Evolutionary conservation across 1,140 invertebrate genomes (phyloP).

Genomic region (Panonychus citri): DNA sequence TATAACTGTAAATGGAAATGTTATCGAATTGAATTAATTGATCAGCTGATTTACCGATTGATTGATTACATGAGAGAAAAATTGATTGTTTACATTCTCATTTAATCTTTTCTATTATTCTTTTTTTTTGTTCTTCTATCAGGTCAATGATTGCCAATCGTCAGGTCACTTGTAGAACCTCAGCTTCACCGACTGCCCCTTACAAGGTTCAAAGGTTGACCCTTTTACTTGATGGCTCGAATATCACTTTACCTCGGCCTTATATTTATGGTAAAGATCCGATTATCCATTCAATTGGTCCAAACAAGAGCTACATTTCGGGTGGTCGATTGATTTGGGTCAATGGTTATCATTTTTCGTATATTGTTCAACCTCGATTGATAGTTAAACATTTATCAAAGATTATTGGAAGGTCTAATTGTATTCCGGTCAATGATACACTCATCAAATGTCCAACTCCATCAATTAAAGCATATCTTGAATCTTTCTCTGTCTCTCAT

Average conservation of each 20-base stretch:
- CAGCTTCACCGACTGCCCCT: neutral
- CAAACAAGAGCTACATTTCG: constrained; percentile 30
- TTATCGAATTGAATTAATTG: too few species aligned
- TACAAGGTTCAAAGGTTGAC: constrained; percentile 28
- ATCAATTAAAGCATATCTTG: constrained; percentile 27
- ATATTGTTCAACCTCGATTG: constrained; percentile 72
- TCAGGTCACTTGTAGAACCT: constrained; percentile 8
- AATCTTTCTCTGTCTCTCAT: neutral
- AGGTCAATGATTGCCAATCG: constrained; percentile 1
- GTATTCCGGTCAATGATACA: constrained; percentile 57
- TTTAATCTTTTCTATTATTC: neutral
- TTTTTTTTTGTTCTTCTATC: neutral
- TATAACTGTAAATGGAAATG: too few species aligned
- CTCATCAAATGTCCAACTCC: constrained; percentile 90
- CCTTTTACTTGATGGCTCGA: constrained; percentile 59
- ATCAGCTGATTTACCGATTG: too few species aligned
- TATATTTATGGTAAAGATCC: constrained; percentile 79
- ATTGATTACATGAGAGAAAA: too few species aligned
- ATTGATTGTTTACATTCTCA: neutral
- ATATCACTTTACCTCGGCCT: constrained; percentile 39
- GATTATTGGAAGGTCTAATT: constrained; percentile 29
- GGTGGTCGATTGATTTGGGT: constrained; percentile 81
- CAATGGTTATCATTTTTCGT: constrained; percentile 68
- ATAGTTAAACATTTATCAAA: constrained; percentile 42
- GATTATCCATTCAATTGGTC: constrained; percentile 33